Conservation (phyloP, 2,113 vertebrate genomes). For the Lepus timidus region DNA sequence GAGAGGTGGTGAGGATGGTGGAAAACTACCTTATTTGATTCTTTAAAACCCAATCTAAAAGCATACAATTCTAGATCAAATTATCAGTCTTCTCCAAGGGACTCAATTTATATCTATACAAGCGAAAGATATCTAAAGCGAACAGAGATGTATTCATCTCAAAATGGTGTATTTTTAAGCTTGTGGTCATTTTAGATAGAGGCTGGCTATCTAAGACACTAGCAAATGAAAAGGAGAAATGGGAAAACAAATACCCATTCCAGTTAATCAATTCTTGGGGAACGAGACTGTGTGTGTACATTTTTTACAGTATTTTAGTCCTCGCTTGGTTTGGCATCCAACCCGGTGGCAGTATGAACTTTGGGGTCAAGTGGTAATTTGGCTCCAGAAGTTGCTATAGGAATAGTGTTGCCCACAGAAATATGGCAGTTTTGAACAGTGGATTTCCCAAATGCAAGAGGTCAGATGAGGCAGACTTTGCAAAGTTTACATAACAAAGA, state of each 20-base stretch:
- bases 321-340: conserved; percentile 71
- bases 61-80: background rate
- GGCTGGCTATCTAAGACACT: background rate
- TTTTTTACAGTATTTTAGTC: conserved; percentile 61
- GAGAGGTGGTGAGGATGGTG: background rate
- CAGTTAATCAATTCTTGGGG: conserved; percentile 36
- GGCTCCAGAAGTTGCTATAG: conserved; percentile 85
- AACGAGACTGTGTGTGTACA: background rate
- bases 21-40: background rate
- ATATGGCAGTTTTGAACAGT: conserved; percentile 86
- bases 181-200: conserved; percentile 38
- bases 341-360: conserved; percentile 73
- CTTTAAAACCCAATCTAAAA: conserved; percentile 19
- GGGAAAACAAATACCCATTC: conserved; percentile 75
- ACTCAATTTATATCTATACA: background rate
- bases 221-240: conserved; percentile 65
- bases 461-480: conserved; percentile 88
- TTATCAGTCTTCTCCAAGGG: background rate
- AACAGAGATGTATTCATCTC: background rate
- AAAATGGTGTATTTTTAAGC: conserved; percentile 28
- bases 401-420: conserved; percentile 87
- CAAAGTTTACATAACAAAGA: conserved; percentile 93
- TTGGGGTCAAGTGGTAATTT: conserved; percentile 83
- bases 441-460: conserved; percentile 87
- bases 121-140: background rate